Conservation (phyloP, 2,797 vertebrate species). For the Enteromius mattozi region DNA sequence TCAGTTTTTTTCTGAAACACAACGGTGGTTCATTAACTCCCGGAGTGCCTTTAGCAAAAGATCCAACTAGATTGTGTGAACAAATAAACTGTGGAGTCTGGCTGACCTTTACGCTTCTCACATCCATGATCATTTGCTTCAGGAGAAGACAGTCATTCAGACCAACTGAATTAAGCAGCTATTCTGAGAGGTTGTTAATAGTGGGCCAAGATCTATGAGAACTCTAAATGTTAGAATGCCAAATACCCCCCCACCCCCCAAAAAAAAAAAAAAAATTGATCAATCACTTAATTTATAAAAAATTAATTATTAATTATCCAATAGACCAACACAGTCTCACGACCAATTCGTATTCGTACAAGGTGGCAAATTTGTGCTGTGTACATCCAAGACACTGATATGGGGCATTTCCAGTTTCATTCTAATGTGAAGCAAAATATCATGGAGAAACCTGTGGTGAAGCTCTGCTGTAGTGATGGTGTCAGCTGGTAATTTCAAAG, state of each 20-base stretch:
- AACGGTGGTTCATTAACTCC: slow-evolving; percentile 32
- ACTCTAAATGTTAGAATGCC: no score
- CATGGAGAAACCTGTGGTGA: neutral
- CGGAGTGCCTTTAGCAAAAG: slow-evolving; percentile 31
- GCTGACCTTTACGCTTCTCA: slow-evolving; percentile 49
- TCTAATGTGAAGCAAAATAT: neutral
- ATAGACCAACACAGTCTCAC: no score
- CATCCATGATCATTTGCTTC: slow-evolving; percentile 34
- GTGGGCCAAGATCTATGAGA: neutral
- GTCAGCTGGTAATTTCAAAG: neutral
- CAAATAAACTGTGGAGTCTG: slow-evolving; percentile 47
- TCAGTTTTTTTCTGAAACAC: slow-evolving; percentile 27
- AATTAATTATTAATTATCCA: no score
- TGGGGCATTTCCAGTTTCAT: slow-evolving; percentile 4
- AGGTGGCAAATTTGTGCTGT: neutral
- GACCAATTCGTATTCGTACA: no score
- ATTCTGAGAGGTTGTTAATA: slow-evolving; percentile 59
- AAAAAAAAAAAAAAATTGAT: no score
- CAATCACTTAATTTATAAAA: no score
- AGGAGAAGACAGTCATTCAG: slow-evolving; percentile 36
- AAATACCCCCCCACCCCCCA: no score
- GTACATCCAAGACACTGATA: slow-evolving; percentile 36
- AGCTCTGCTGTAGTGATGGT: neutral
- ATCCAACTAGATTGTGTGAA: slow-evolving; percentile 35
- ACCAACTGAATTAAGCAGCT: slow-evolving; percentile 52